Evolutionary conservation across 2,888 invertebrate genomes (phyloP).

Genomic region (Sphaerophoria rueppellii): DNA sequence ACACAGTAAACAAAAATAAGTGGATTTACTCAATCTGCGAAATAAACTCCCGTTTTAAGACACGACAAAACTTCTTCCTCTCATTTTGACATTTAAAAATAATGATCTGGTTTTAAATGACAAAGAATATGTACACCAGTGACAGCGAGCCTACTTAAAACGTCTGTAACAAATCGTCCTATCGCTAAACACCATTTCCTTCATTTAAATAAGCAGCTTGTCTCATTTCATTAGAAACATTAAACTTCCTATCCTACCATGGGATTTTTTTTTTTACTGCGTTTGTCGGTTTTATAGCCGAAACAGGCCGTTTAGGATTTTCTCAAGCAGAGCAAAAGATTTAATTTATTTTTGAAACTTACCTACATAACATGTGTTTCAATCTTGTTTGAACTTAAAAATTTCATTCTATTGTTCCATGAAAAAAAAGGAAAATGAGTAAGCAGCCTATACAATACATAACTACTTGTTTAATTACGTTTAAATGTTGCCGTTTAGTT

Average conservation of each 20-base stretch:
- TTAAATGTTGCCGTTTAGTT: slow-evolving; percentile 12
- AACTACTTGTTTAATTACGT: neutral
- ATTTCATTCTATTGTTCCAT: neutral
- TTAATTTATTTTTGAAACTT: neutral
- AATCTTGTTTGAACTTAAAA: neutral
- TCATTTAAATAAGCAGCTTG: slow-evolving; percentile 20
- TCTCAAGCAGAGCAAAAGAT: neutral
- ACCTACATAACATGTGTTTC: too few species aligned
- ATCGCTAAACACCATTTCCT: neutral
- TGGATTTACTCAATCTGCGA: neutral
- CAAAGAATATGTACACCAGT: neutral
- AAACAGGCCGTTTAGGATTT: slow-evolving; percentile 15
- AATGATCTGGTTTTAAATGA: slow-evolving; percentile 17
- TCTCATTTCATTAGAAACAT: slow-evolving; percentile 18
- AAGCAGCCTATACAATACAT: slow-evolving; percentile 12
- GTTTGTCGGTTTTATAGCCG: neutral
- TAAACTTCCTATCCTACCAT: neutral
- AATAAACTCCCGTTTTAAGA: neutral
- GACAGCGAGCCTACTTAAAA: neutral
- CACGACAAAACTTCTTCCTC: neutral
- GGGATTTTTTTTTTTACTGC: neutral
- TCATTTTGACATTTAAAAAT: slow-evolving; percentile 20
- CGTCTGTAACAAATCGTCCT: slow-evolving; percentile 7
- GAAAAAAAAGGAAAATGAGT: neutral
- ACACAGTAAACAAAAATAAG: neutral